Evolutionary conservation across 2,888 invertebrate species (phyloP).

Genomic region (Dynastes maya): DNA sequence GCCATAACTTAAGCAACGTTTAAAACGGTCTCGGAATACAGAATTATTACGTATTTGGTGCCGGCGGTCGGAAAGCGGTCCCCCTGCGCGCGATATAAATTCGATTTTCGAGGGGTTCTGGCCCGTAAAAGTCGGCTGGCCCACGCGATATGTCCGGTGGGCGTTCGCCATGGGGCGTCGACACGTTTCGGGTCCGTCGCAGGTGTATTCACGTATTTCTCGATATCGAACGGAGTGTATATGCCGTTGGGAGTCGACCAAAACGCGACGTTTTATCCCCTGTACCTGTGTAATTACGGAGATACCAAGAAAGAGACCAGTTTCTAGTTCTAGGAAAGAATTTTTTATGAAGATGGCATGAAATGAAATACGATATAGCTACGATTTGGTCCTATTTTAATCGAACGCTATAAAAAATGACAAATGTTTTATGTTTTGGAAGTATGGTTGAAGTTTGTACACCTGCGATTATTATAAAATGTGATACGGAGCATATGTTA

Average conservation of each 20-base stretch:
- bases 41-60: slow-evolving; percentile 46
- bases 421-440: too few species aligned
- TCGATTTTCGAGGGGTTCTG: slow-evolving; percentile 55
- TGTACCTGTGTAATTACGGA: slow-evolving; percentile 8
- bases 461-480: too few species aligned
- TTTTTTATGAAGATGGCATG: background rate
- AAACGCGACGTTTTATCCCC: slow-evolving; percentile 10
- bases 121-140: slow-evolving; percentile 51
- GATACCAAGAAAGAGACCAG: background rate
- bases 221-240: slow-evolving; percentile 9
- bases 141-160: slow-evolving; percentile 54
- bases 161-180: slow-evolving; percentile 54
- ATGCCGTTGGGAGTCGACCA: background rate
- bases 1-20: slow-evolving; percentile 40
- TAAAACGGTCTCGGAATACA: slow-evolving; percentile 23
- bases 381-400: too few species aligned
- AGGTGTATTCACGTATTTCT: slow-evolving; percentile 33
- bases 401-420: too few species aligned
- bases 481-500: too few species aligned
- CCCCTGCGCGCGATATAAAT: slow-evolving; percentile 53
- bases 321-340: slow-evolving; percentile 27
- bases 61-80: slow-evolving; percentile 50
- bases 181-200: slow-evolving; percentile 24
- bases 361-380: too few species aligned
- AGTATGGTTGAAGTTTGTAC: too few species aligned